phyloP scores from a whole-genome alignment of 1,140 invertebrate species.

The Macrostomum lignano region DNA sequence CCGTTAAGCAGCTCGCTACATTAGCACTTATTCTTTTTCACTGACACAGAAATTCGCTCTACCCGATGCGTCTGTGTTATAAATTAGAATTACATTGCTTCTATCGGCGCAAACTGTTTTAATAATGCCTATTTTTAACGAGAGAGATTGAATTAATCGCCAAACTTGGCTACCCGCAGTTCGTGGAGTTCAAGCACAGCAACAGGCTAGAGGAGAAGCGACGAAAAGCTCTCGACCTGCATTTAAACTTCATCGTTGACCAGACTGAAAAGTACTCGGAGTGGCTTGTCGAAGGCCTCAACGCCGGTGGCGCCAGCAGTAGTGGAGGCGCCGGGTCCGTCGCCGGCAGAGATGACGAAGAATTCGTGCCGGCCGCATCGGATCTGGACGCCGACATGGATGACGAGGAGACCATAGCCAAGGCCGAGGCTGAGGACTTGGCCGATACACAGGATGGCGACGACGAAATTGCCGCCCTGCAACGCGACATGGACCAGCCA shows the following conservation, averaged over 20 bases:
- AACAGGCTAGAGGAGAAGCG: slow-evolving; percentile 66
- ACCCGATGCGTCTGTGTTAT: too few relatives aligned
- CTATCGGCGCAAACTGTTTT: too few relatives aligned
- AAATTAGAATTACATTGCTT: too few relatives aligned
- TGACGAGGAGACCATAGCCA: slow-evolving; percentile 81
- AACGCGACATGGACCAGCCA: slow-evolving; percentile 60
- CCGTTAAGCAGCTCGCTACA: neutral
- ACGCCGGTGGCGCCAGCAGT: too few relatives aligned
- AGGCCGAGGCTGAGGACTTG: slow-evolving; percentile 49
- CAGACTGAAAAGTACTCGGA: slow-evolving; percentile 82
- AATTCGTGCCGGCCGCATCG: too few relatives aligned
- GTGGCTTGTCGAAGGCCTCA: slow-evolving; percentile 27
- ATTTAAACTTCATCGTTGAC: slow-evolving; percentile 87
- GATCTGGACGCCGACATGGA: slow-evolving; percentile 33
- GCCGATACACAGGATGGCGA: slow-evolving; percentile 36
- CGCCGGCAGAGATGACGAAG: too few relatives aligned
- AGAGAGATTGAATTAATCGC: too few relatives aligned
- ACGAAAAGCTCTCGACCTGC: slow-evolving; percentile 48
- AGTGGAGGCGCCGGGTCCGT: too few relatives aligned
- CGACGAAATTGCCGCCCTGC: slow-evolving; percentile 49
- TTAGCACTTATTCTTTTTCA: neutral
- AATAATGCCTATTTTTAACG: too few relatives aligned
- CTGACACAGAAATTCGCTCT: neutral
- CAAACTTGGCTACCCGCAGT: too few relatives aligned
- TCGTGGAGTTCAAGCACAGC: slow-evolving; percentile 76